Evolutionary conservation across 1,140 invertebrate genomes (phyloP), one percentile per base, ranked within the genome.

Genomic region (Solenopsis fugax): DNA sequence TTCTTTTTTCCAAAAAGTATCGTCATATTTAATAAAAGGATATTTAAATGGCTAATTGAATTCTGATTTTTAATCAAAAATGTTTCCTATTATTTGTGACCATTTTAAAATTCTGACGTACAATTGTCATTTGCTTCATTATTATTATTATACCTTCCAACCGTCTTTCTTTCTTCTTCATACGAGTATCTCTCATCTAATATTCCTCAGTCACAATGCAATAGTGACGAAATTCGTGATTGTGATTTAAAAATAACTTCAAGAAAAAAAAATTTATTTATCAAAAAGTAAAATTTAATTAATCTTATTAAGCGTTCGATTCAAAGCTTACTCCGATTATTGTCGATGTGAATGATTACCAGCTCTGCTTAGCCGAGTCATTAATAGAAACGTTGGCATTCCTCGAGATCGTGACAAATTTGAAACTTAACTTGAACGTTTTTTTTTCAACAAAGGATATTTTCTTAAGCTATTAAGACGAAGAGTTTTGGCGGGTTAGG

Each of bases 391-490:
- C 6, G 34, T 60, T 60, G 41, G 2, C 16, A 24, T 60, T 24
- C 37, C 34, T 73, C 5, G 3, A 50, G 10, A 85, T 67, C 24
- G 18, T 48, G 12, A 65, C 16, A 58, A 54, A 45, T 67, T 86
- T 65, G 21, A n/a, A 50, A 67, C 2, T 48, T 62, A 60, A 64
- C 34, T 1, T 48, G 54, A 9, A 16, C 72, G 16, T 78, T 52
- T 88, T 78, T 52, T 88, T 56, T 71, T 54, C 7, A 72, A 72
- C 48, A 65, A 72, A 88, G 45, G 7, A 71, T 72, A 65, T 80
- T 78, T 78, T 86, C 65, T 88, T 60, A 50, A 48, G 16, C 16
- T 71, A 41, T 78, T 75, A 85, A 85, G 58, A 52, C 24, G 86
- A 29, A 37, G 52, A 48, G 12, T 54, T 82, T 87, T 76, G 69